phyloP scores from a whole-genome alignment of 2,888 invertebrate species.

The Pedicia rivosa region DNA sequence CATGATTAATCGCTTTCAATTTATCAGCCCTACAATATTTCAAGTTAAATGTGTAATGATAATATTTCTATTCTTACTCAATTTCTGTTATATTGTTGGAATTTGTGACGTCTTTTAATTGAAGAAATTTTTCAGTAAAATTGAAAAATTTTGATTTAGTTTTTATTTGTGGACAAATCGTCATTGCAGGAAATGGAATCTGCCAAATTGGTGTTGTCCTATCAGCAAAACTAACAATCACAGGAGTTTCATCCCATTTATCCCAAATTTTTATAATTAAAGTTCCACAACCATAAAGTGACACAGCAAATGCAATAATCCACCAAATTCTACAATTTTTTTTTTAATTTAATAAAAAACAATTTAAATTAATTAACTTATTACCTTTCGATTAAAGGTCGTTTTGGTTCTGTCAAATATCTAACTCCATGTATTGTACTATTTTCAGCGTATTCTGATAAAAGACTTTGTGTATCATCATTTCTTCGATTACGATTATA shows the following conservation, averaged over 20 bases:
- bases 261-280: slow-evolving; percentile 47
- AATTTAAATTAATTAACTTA: no score
- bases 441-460: slow-evolving; percentile 42
- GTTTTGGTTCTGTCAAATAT: slow-evolving; percentile 41
- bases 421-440: slow-evolving; percentile 46
- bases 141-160: no score
- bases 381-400: slow-evolving; percentile 39
- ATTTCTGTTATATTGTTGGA: no score
- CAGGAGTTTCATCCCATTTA: slow-evolving; percentile 55
- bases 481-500: no score
- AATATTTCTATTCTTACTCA: no score
- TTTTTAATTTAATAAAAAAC: no score
- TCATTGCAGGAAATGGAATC: slow-evolving; percentile 49
- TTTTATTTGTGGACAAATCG: slow-evolving; percentile 53
- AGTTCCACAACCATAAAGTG: slow-evolving; percentile 40
- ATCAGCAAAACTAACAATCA: slow-evolving; percentile 59
- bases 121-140: slow-evolving; percentile 38
- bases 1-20: no score
- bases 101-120: no score
- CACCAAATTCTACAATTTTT: slow-evolving; percentile 51
- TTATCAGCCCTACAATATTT: no score
- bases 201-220: slow-evolving; percentile 43
- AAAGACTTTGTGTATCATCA: no score
- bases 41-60: no score
- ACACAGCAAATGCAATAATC: slow-evolving; percentile 40